Conservation (phyloP, 2,797 vertebrate species). For the Melanotaenia trifasciata region DNA sequence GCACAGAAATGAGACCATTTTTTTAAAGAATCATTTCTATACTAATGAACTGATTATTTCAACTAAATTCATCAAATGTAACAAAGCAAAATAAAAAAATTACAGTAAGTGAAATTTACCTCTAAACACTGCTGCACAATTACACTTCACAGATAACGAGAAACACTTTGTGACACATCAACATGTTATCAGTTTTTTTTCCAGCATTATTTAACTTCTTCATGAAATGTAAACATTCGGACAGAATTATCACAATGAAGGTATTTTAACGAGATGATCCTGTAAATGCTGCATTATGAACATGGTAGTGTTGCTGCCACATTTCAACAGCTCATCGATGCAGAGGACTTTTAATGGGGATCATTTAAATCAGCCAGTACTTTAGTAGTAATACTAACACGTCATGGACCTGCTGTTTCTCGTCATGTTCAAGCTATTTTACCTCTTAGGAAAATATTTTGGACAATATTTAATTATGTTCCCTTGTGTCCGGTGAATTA, state of each 20-base stretch:
- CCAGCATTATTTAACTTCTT: background rate
- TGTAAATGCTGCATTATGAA: no score
- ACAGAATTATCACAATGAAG: background rate
- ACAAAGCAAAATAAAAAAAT: background rate
- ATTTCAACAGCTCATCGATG: no score
- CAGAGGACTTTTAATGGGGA: no score
- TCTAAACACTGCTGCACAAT: background rate
- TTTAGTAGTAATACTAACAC: no score
- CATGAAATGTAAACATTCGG: background rate
- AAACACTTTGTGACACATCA: background rate
- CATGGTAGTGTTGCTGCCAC: no score
- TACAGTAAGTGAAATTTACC: background rate
- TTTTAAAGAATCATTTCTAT: no score
- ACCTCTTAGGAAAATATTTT: background rate
- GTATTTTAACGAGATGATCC: no score
- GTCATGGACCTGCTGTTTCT: background rate
- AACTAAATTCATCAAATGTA: background rate
- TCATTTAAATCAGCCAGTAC: no score
- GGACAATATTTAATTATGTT: slow-evolving; percentile 2
- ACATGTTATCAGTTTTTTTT: background rate
- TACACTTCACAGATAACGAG: background rate
- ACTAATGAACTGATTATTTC: background rate
- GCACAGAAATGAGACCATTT: background rate
- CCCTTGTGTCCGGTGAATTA: background rate
- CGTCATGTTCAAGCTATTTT: background rate